Percentiles rank a stretch among this genome's conserved stretches.
phyloP scores from a whole-genome alignment of 2,113 vertebrate genomes.

The Saguinus imperator region DNA sequence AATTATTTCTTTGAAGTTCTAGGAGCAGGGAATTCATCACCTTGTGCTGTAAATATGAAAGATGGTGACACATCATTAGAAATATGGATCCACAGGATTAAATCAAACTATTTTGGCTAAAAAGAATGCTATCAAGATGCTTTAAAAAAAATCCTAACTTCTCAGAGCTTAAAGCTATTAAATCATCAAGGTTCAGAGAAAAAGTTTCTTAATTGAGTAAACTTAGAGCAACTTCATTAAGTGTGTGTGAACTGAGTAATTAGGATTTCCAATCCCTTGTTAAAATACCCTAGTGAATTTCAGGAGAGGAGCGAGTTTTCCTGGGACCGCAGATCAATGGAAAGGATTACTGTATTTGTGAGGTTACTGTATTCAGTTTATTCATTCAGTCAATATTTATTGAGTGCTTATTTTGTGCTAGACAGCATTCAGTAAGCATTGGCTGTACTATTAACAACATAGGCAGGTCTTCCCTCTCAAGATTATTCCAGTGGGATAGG shows the following conservation, averaged over 20 bases:
- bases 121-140: neutral
- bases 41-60: neutral
- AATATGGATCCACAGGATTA: slow-evolving; percentile 16
- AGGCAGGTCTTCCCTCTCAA: neutral
- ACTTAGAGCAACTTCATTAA: slow-evolving; percentile 10
- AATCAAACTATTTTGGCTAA: slow-evolving; percentile 1
- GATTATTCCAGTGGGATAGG: neutral
- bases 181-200: neutral
- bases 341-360: neutral
- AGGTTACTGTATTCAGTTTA: neutral
- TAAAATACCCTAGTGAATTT: slow-evolving; percentile 40
- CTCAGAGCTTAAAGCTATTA: slow-evolving; percentile 20
- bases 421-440: neutral
- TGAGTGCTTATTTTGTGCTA: neutral
- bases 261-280: slow-evolving; percentile 18
- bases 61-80: neutral
- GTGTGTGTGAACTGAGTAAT: neutral
- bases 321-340: neutral
- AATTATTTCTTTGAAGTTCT: slow-evolving; percentile 51
- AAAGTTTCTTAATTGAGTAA: slow-evolving; percentile 32
- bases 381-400: neutral
- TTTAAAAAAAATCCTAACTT: neutral
- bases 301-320: neutral
- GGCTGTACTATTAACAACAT: neutral
- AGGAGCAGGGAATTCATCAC: slow-evolving; percentile 34